A percentile compares a stretch with the other conserved stretches of the same genome.
Evolutionary conservation across 2,888 invertebrate genomes (phyloP).

Genomic region (Thysanoteuthis rhombus): DNA sequence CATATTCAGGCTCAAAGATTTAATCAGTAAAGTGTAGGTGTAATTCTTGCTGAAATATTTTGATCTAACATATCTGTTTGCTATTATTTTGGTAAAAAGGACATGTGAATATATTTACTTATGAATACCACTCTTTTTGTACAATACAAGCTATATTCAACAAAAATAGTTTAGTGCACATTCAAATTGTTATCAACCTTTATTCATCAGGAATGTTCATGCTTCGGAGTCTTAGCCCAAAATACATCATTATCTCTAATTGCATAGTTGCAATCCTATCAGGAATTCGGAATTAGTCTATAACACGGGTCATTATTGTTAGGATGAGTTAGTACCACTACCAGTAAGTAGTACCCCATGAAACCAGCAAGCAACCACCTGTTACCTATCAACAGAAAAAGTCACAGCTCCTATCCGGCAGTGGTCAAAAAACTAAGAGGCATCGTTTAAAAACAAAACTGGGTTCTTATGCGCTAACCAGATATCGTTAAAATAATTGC

Average conservation of each 20-base stretch:
- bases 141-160: too few species aligned
- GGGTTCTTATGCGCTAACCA: neutral
- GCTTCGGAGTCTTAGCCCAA: neutral
- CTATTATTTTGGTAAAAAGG: too few species aligned
- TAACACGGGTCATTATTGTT: neutral
- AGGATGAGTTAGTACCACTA: neutral
- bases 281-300: neutral
- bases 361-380: neutral
- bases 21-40: too few species aligned
- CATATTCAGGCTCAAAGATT: too few species aligned
- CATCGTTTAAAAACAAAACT: neutral
- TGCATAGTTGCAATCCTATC: neutral
- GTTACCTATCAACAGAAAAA: neutral
- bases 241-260: neutral
- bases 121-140: too few species aligned
- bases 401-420: too few species aligned
- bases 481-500: too few species aligned
- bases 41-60: too few species aligned
- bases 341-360: neutral
- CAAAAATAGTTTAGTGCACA: neutral
- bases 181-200: neutral
- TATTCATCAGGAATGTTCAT: neutral
- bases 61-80: too few species aligned
- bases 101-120: too few species aligned
- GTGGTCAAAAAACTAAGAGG: neutral